These are phyloP conservation scores for Zaprionus tsacasi DNA, from an alignment of 1,140 invertebrate species.

Conservation along the genomic window DNA sequence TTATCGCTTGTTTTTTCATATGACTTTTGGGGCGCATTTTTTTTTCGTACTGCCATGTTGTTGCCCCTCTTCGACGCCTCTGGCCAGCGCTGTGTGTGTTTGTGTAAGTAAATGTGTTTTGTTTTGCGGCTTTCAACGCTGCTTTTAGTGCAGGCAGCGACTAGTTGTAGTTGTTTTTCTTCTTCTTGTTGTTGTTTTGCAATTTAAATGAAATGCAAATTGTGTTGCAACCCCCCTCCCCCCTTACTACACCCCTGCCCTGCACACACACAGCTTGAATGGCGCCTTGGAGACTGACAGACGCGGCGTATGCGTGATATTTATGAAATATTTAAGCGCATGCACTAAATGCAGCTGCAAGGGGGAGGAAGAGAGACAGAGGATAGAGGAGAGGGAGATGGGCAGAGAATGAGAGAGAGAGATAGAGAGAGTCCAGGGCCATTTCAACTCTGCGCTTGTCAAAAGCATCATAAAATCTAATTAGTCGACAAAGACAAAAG, in stretches of 20 bases:
- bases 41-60: slow-evolving; percentile 43
- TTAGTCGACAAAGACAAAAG: slow-evolving; percentile 76
- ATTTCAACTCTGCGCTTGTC: not conserved
- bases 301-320: slow-evolving; percentile 69
- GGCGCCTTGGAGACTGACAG: slow-evolving; percentile 56
- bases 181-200: slow-evolving; percentile 53
- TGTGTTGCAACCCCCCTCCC: slow-evolving; percentile 34
- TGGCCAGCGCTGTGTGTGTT: slow-evolving; percentile 21
- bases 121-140: slow-evolving; percentile 48
- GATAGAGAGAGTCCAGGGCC: too few relatives aligned
- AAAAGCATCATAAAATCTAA: slow-evolving; percentile 70
- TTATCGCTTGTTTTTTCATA: slow-evolving; percentile 81
- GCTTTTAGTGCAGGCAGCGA: slow-evolving; percentile 57
- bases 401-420: not conserved
- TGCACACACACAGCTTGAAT: slow-evolving; percentile 22
- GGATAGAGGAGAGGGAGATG: not conserved
- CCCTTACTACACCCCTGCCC: not conserved
- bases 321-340: slow-evolving; percentile 62
- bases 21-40: slow-evolving; percentile 73
- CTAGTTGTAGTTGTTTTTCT: slow-evolving; percentile 49
- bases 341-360: slow-evolving; percentile 26
- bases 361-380: not conserved
- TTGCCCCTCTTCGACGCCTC: not conserved
- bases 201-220: slow-evolving; percentile 81
- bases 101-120: slow-evolving; percentile 43